A percentile compares a stretch with the other conserved stretches of the same genome.
These are phyloP conservation scores for Cathartes aura DNA, from an alignment of 2,113 vertebrate species.

Conservation along the genomic window DNA sequence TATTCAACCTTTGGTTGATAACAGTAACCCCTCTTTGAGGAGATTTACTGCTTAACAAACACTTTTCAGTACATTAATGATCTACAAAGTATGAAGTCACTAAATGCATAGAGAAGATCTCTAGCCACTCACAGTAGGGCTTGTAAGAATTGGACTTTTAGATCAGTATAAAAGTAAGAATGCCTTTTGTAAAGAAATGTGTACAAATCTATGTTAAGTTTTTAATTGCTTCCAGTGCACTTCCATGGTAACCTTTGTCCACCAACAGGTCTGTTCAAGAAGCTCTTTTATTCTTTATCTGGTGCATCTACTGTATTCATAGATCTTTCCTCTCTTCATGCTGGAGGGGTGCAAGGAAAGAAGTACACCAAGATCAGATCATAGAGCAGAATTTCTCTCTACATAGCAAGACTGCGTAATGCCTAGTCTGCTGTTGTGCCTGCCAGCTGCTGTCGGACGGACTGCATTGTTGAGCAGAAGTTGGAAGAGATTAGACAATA, in stretches of 20 bases:
- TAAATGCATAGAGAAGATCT: background rate
- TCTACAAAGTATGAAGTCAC: background rate
- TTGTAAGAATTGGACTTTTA: background rate
- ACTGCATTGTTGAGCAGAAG: background rate
- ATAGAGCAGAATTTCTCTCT: background rate
- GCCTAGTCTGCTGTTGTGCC: background rate
- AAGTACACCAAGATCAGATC: background rate
- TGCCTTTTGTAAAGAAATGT: background rate
- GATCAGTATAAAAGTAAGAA: background rate
- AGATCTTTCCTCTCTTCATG: background rate
- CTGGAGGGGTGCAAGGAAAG: background rate
- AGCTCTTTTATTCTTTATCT: background rate
- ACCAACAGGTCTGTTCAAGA: background rate
- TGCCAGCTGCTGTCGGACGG: background rate
- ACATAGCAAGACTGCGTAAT: background rate
- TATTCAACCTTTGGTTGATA: background rate
- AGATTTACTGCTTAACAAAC: background rate
- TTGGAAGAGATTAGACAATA: background rate
- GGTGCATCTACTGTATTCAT: background rate
- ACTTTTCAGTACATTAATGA: background rate
- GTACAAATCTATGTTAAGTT: background rate
- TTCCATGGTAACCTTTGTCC: background rate
- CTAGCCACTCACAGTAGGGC: background rate
- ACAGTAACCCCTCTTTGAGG: background rate
- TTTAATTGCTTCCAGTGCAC: background rate